Conservation (phyloP, 37 sponge, comb jelly and placozoan species). For the Tethya wilhelma region DNA sequence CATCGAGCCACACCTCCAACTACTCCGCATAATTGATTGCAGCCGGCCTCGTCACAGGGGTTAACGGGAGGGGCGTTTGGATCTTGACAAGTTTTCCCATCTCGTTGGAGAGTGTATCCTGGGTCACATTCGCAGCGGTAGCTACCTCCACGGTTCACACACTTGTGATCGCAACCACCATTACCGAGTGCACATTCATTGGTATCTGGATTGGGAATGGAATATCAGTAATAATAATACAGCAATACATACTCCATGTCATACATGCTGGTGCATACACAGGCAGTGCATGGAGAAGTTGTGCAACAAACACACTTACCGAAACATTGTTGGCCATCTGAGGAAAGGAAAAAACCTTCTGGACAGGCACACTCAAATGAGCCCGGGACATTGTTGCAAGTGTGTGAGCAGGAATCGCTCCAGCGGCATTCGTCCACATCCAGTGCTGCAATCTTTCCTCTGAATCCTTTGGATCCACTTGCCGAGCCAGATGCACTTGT, state of each 20-base stretch:
- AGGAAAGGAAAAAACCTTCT: constrained; percentile 52
- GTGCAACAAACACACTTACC: constrained; percentile 33
- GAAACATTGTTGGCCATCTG: constrained; percentile 50
- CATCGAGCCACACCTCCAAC: constrained; percentile 7
- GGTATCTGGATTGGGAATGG: constrained; percentile 45
- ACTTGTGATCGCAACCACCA: constrained; percentile 34
- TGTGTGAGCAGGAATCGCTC: constrained; percentile 44
- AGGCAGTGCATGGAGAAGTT: neutral
- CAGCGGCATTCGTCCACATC: constrained; percentile 62
- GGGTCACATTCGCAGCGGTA: constrained; percentile 23
- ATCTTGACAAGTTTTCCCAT: constrained; percentile 10
- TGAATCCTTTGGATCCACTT: constrained; percentile 5
- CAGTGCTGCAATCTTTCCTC: neutral
- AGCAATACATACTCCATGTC: neutral
- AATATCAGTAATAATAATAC: neutral
- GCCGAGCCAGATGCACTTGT: neutral
- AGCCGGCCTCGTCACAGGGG: neutral
- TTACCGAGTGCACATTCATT: constrained; percentile 70
- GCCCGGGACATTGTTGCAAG: constrained; percentile 45
- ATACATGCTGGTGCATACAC: neutral
- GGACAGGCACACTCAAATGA: constrained; percentile 51
- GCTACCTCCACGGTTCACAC: constrained; percentile 31
- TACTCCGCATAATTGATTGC: constrained; percentile 25
- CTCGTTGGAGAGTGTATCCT: constrained; percentile 3
- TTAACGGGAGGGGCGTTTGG: neutral